Evolutionary conservation across 2,888 invertebrate genomes (phyloP).

Genomic region (Tetramorium bicarinatum): DNA sequence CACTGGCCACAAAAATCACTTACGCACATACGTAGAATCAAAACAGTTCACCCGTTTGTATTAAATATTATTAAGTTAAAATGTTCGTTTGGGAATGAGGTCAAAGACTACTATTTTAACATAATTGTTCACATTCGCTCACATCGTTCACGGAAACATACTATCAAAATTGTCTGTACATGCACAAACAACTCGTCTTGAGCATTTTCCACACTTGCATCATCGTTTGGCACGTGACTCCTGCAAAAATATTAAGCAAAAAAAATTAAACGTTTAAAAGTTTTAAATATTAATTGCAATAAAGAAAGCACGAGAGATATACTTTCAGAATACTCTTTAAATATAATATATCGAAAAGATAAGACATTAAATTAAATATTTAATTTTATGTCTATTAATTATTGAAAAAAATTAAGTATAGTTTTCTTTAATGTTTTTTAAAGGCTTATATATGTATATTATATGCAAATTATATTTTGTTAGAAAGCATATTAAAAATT

Average conservation of each 20-base stretch:
- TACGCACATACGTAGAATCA: constrained; percentile 24
- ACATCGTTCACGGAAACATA: constrained; percentile 1
- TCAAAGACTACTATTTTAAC: constrained; percentile 12
- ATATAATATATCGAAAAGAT: neutral
- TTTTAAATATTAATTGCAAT: neutral
- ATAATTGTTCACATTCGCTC: constrained; percentile 26
- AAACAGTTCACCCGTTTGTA: constrained; percentile 19
- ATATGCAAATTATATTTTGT: neutral
- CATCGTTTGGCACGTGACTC: constrained; percentile 74
- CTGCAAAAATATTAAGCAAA: constrained; percentile 55
- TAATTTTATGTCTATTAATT: constrained; percentile 10
- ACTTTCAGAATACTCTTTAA: neutral
- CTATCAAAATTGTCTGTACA: constrained; percentile 42
- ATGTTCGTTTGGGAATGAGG: constrained; percentile 9
- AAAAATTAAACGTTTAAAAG: neutral
- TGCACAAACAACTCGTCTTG: constrained; percentile 27
- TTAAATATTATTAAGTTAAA: constrained; percentile 20
- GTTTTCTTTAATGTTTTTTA: neutral
- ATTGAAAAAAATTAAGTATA: neutral
- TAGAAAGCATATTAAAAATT: neutral
- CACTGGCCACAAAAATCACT: constrained; percentile 57
- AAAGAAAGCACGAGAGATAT: neutral
- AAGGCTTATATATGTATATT: neutral
- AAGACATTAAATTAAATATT: neutral
- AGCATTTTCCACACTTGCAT: constrained; percentile 51